Percentiles rank a stretch among this genome's conserved stretches.
Evolutionary conservation across 2,797 vertebrate species (phyloP).

Genomic region (Antennarius maculatus): DNA sequence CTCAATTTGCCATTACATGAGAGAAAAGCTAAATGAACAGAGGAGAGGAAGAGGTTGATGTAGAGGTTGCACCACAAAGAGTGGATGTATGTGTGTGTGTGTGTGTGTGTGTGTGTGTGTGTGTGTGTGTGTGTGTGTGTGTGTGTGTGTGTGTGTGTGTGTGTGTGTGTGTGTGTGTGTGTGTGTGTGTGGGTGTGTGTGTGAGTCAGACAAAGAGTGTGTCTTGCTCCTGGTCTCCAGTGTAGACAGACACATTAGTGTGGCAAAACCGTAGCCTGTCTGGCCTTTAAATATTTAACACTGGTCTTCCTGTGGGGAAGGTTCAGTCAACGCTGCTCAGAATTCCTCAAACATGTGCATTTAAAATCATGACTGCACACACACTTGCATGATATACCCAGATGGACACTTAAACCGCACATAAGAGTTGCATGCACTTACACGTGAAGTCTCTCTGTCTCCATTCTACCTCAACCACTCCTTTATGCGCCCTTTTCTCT

Average conservation of each 20-base stretch:
- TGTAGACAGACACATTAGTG: constrained; percentile 73
- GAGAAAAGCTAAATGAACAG: background rate
- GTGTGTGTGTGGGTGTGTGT: constrained; percentile 10
- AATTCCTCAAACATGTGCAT: constrained; percentile 26
- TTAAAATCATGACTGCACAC: background rate
- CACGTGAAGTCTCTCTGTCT: constrained; percentile 45
- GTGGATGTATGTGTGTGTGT: constrained; percentile 16
- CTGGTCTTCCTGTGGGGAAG: constrained; percentile 56
- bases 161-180: constrained; percentile 4
- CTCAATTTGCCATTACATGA: constrained; percentile 33
- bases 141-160: constrained; percentile 24
- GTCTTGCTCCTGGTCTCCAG: constrained; percentile 39
- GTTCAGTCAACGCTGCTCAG: constrained; percentile 46
- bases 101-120: constrained; percentile 10
- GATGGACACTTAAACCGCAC: constrained; percentile 56
- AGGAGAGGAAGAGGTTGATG: constrained; percentile 4
- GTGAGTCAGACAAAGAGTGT: constrained; percentile 16
- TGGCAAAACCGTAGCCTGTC: constrained; percentile 71
- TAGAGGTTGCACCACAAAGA: constrained; percentile 17
- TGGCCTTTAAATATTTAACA: constrained; percentile 80
- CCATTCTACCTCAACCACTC: constrained; percentile 29
- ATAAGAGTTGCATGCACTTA: constrained; percentile 59
- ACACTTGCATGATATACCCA: constrained; percentile 53
- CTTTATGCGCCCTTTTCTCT: constrained; percentile 18
- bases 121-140: constrained; percentile 4